Evolutionary conservation across 2,888 invertebrate species (phyloP), one percentile per base, ranked within the genome.

Genomic region (Chorisops tibialis): DNA sequence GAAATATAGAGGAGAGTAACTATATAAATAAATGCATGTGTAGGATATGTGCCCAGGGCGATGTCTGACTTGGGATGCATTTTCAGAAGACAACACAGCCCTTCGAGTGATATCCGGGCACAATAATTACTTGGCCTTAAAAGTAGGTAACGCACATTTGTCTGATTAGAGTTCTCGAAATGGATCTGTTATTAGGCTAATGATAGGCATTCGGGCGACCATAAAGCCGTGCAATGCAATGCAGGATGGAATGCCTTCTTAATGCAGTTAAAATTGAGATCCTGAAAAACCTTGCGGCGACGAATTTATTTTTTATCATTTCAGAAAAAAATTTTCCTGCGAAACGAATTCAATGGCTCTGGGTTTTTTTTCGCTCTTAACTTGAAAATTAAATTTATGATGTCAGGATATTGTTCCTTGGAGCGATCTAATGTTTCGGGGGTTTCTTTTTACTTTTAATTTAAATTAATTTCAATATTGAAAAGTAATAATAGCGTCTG

Each of bases 171-270:
- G 50, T 50, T 58, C 52, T 64, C 58, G 63, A 64, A 59, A 59
- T 54, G 62, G 52, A 64, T 64, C 18, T 64, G 62, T 64, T 64
- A 64, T 64, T 64, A 64, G 59, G 37, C 62, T 64, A 64, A 64
- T 64, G 64, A 64, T 62, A 62, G 61, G 41, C 61, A 61, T 64
- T 64, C 50, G 35, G 58, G 38, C 21, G 35, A 37, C 19, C 37
- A 59, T 48, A 48, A 35, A 48, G 48, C 24, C 21, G 37, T 47
- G 37, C 18, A 16, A 16, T 14, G 16, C 16, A 35, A 58, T 35
- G 30, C 5, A 47, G 38, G 59, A 38, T 48, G 49, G 59, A 24
- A 41, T 59, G 38, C 24, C 16, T n/a, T 41, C 38, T 63, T 61
- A 59, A 63, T 59, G 63, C 56, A 63, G 63, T 51, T 63, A 54